These are phyloP conservation scores for Notothenia coriiceps DNA, from an alignment of 2,113 vertebrate genomes.

Conservation along the genomic window DNA sequence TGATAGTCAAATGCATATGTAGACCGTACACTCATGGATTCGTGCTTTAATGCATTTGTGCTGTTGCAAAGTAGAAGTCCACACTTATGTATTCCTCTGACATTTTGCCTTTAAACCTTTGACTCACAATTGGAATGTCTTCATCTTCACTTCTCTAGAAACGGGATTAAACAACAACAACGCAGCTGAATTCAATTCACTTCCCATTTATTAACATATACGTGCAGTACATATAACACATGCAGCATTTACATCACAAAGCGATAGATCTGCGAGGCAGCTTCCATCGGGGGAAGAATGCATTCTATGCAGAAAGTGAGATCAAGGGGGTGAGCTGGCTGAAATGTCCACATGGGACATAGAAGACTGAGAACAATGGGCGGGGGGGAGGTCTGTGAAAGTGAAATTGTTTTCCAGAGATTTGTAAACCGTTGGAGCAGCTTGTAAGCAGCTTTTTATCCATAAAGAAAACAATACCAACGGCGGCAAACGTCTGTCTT, in stretches of 20 bases:
- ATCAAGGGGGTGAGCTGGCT: slow-evolving; percentile 53
- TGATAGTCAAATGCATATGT: neutral
- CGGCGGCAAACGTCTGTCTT: slow-evolving; percentile 4
- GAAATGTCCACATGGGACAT: slow-evolving; percentile 38
- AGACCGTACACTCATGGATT: neutral
- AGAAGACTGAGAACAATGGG: slow-evolving; percentile 61
- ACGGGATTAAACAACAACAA: slow-evolving; percentile 8
- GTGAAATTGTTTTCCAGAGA: slow-evolving; percentile 68
- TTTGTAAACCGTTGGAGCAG: slow-evolving; percentile 65
- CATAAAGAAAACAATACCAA: slow-evolving; percentile 55
- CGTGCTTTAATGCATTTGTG: slow-evolving; percentile 8
- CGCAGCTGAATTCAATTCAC: neutral
- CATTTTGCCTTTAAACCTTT: slow-evolving; percentile 4
- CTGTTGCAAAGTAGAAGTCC: neutral
- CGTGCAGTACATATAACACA: neutral
- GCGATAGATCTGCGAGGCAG: neutral
- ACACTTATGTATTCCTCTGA: slow-evolving; percentile 11
- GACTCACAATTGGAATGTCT: neutral
- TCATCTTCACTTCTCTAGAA: neutral
- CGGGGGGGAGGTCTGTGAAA: slow-evolving; percentile 43
- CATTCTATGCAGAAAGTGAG: slow-evolving; percentile 39
- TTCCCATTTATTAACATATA: slow-evolving; percentile 9
- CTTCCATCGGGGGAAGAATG: slow-evolving; percentile 28
- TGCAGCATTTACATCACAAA: slow-evolving; percentile 44
- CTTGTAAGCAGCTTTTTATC: slow-evolving; percentile 71